These are phyloP conservation scores for Heliconius nattereri DNA, from an alignment of 1,140 invertebrate species.

Conservation along the genomic window DNA sequence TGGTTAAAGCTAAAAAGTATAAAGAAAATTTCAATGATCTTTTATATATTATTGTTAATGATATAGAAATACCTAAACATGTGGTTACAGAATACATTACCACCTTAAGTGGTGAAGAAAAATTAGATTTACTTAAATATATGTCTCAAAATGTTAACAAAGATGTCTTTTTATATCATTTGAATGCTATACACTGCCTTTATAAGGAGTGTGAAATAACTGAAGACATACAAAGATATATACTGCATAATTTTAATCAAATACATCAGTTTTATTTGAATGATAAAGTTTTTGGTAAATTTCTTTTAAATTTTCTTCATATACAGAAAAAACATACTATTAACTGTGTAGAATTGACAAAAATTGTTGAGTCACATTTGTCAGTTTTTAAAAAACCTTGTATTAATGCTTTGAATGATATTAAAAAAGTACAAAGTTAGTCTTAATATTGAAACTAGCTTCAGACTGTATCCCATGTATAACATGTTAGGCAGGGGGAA, in stretches of 20 bases:
- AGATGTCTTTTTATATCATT: constrained; percentile 49
- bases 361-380: constrained; percentile 47
- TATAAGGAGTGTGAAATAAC: constrained; percentile 55
- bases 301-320: constrained; percentile 53
- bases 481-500: too few relatives aligned
- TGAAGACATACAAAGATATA: constrained; percentile 46
- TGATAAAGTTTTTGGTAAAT: constrained; percentile 57
- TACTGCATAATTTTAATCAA: constrained; percentile 36
- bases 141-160: constrained; percentile 25
- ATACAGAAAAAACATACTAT: constrained; percentile 31
- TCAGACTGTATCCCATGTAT: too few relatives aligned
- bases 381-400: constrained; percentile 56
- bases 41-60: constrained; percentile 46
- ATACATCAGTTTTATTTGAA: constrained; percentile 34
- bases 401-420: constrained; percentile 47
- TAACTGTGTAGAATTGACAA: constrained; percentile 31
- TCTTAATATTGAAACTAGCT: background rate
- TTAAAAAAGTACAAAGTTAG: background rate
- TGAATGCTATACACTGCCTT: constrained; percentile 46
- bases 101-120: background rate
- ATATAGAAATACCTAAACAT: constrained; percentile 40
- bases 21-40: constrained; percentile 18
- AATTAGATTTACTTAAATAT: constrained; percentile 3
- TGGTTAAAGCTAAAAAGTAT: constrained; percentile 44
- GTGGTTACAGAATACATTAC: constrained; percentile 20